A percentile compares a stretch with the other conserved stretches of the same genome.
phyloP scores from a whole-genome alignment of 1,140 invertebrate genomes.

The Anastrepha obliqua region DNA sequence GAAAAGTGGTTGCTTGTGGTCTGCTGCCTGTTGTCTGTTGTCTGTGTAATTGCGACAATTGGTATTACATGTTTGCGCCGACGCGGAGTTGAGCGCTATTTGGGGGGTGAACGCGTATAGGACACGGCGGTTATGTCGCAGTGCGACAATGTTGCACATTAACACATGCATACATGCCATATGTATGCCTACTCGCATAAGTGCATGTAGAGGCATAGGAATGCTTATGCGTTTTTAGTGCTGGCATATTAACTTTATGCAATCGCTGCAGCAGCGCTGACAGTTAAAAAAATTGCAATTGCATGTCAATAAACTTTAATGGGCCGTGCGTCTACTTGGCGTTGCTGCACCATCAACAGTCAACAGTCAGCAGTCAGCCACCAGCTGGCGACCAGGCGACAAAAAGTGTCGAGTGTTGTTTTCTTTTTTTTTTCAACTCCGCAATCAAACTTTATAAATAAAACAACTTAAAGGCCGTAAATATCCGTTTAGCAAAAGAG shows the following conservation, averaged over 20 bases:
- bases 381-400: conserved; percentile 7
- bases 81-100: background rate
- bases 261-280: conserved; percentile 10
- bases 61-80: conserved; percentile 4
- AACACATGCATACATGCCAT: background rate
- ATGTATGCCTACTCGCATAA: background rate
- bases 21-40: background rate
- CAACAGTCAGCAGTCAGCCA: background rate
- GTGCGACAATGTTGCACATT: background rate
- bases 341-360: background rate
- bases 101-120: conserved; percentile 24
- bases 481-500: conserved; percentile 17
- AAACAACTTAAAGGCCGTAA: conserved; percentile 46
- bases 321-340: background rate
- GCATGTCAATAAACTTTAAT: conserved; percentile 34
- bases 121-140: background rate
- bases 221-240: background rate
- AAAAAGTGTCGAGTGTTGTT: background rate
- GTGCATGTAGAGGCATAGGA: background rate
- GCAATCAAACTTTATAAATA: conserved; percentile 37
- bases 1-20: conserved; percentile 19
- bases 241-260: background rate
- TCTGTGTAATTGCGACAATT: conserved; percentile 35
- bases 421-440: background rate
- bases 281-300: conserved; percentile 1